Conservation (phyloP, 2,888 invertebrate genomes). For the Toxonevra muliebris region DNA sequence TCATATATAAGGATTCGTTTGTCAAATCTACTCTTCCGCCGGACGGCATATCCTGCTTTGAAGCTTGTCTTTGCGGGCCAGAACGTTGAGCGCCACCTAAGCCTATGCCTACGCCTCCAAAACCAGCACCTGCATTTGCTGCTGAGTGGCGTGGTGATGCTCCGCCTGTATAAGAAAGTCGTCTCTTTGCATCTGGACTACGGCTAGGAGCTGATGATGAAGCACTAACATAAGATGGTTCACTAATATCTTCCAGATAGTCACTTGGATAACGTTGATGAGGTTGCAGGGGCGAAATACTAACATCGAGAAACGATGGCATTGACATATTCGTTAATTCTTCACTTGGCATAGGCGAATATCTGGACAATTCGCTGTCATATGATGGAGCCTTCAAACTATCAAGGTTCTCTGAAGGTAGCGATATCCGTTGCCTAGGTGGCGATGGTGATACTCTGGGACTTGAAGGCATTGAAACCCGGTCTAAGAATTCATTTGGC, state of each 20-base stretch:
- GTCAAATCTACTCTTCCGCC: constrained; percentile 5
- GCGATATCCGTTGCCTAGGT: constrained; percentile 19
- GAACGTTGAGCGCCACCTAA: neutral
- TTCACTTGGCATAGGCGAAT: neutral
- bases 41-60: neutral
- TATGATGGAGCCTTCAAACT: constrained; percentile 17
- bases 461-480: constrained; percentile 23
- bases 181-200: too few relatives aligned
- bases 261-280: constrained; percentile 10
- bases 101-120: neutral
- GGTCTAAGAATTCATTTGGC: constrained; percentile 19
- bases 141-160: too few relatives aligned
- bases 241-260: constrained; percentile 16
- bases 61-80: neutral
- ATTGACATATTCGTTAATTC: constrained; percentile 1
- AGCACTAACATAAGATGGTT: neutral
- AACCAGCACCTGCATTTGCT: neutral
- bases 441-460: constrained; percentile 24
- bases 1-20: constrained; percentile 15
- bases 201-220: too few relatives aligned
- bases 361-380: neutral
- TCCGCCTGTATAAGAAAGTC: too few relatives aligned
- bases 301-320: constrained; percentile 8
- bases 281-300: neutral
- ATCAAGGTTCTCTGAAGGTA: constrained; percentile 15